Evolutionary conservation across 2,888 invertebrate species (phyloP), one percentile per base, ranked within the genome.

Genomic region (Lypha dubia): DNA sequence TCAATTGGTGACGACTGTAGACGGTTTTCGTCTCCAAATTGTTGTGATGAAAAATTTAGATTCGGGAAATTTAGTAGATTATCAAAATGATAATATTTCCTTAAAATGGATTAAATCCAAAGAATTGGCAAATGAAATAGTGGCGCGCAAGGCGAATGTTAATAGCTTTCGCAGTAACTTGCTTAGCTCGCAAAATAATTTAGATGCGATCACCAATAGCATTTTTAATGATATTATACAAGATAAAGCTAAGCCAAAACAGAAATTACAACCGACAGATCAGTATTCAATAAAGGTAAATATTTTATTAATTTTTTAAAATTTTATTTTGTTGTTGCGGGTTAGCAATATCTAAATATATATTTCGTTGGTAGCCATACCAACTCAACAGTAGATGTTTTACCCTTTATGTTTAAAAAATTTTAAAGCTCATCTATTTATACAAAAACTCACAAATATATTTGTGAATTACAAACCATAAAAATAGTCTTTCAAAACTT

Each of bases 181-280:
- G 11, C 24, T 24, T 3, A 70, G 75, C n/a, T 85, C 22, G 1
- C 91, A 91, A 86, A 90, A 88, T 22, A 91, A 91, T 15, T 83
- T 95, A 73, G 95, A 96, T 88, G 96, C 95, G 91, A 95, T 96
- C 80, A 96, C 96, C 9, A 96, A 96, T 92, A 94, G 94, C 91
- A 95, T 96, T 65, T 96, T 96, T 89, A 95, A 95, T 90, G 96
- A 95, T 87, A 93, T 96, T 74, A 92, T 96, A 68, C 95, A 95
- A 87, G 95, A 94, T 76, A 94, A 95, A 89, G 65, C 75, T 22
- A 74, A 46, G 22, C 81, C 84, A 24, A 58, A 65, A 32, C 20
- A 20, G 24, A 60, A 51, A 38, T 17, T 53, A 20, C 58, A 75
- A 22, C 56, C 91, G 60, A 93, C 93, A 53, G 94, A 94, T 89